Conservation (phyloP, 1,140 invertebrate species). For the Phortica variegata region DNA sequence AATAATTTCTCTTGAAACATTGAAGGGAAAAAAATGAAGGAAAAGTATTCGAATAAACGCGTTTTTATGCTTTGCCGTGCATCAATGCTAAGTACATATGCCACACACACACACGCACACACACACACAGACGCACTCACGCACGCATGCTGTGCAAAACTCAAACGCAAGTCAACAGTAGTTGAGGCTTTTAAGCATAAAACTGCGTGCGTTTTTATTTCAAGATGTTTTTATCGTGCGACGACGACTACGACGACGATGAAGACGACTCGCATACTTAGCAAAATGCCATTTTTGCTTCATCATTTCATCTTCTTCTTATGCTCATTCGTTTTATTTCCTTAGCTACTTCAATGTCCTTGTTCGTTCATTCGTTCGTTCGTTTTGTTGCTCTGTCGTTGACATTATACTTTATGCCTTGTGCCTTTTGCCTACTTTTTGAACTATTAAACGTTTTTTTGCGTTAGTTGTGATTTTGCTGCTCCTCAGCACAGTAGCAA, state of each 20-base stretch:
- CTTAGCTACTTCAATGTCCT: slow-evolving; percentile 5
- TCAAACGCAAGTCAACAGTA: slow-evolving; percentile 32
- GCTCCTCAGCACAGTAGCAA: no score
- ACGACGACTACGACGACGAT: no score
- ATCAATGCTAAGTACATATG: slow-evolving; percentile 46
- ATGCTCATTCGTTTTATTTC: no score
- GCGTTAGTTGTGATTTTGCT: not conserved
- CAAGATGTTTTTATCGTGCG: no score
- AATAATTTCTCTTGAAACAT: not conserved
- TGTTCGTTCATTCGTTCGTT: slow-evolving; percentile 3
- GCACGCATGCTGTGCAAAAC: slow-evolving; percentile 5
- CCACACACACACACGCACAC: slow-evolving; percentile 7
- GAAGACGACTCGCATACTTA: no score
- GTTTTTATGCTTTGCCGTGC: slow-evolving; percentile 5
- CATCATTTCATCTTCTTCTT: no score
- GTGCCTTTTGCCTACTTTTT: slow-evolving; percentile 30
- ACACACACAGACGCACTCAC: slow-evolving; percentile 8
- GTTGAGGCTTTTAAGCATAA: slow-evolving; percentile 53
- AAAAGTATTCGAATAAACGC: slow-evolving; percentile 18
- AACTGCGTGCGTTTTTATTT: slow-evolving; percentile 54
- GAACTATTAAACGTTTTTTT: not conserved
- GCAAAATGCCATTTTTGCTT: no score
- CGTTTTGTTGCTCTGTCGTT: not conserved
- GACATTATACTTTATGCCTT: not conserved
- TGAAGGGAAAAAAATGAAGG: slow-evolving; percentile 2